Conservation (phyloP, 2,113 vertebrate species). For the Lethenteron reissneri region DNA sequence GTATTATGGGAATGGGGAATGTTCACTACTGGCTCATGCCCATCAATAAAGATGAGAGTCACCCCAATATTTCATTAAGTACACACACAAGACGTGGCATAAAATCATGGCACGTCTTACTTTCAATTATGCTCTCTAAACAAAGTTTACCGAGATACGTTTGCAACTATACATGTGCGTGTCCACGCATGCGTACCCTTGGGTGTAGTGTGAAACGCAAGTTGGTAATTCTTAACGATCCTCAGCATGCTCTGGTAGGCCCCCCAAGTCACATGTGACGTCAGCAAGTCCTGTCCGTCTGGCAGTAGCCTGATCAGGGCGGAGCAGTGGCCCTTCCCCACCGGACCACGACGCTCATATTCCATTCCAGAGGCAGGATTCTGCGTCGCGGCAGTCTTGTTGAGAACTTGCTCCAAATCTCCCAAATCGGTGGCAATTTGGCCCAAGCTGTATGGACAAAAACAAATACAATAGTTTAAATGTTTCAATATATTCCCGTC, state of each 20-base stretch:
- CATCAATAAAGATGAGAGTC: too few relatives aligned
- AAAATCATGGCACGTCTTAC: too few relatives aligned
- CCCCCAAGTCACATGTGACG: slow-evolving; percentile 74
- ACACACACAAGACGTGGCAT: too few relatives aligned
- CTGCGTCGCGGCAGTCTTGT: slow-evolving; percentile 27
- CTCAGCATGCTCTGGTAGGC: slow-evolving; percentile 71
- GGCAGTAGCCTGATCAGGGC: slow-evolving; percentile 75
- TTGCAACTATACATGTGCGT: too few relatives aligned
- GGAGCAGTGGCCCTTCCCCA: slow-evolving; percentile 71
- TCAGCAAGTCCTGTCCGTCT: slow-evolving; percentile 40
- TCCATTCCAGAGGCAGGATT: too few relatives aligned
- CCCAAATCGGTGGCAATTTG: slow-evolving; percentile 66
- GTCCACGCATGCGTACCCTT: slow-evolving; percentile 19
- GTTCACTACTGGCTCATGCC: too few relatives aligned
- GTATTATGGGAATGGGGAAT: too few relatives aligned
- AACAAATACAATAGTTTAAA: not conserved
- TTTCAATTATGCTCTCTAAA: too few relatives aligned
- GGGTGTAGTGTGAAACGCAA: slow-evolving; percentile 33
- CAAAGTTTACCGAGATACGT: too few relatives aligned
- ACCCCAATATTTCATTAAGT: too few relatives aligned
- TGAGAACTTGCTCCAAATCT: slow-evolving; percentile 58
- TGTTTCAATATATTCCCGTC: not conserved
- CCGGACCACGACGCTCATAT: not conserved
- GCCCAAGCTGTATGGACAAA: slow-evolving; percentile 31
- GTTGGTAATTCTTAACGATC: slow-evolving; percentile 61